Base-by-base conservation (phyloP, 2,888 invertebrate genomes). In the Plagodis dolabraria region DNA sequence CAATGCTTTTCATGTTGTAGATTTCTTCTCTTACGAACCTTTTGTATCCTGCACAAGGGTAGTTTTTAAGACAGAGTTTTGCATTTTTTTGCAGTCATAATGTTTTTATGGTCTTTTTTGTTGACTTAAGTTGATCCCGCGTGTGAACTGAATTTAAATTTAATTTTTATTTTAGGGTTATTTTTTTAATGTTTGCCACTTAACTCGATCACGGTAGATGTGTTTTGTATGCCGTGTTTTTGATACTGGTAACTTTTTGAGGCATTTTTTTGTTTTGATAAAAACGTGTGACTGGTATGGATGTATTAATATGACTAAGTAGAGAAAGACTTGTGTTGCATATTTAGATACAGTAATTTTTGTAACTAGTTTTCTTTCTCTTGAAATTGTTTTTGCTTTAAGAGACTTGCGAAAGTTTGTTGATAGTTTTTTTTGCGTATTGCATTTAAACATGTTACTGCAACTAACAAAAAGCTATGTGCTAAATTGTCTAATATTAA, bases 151-250 rank as follows among this genome's bases (percentile, higher is more conserved):
- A 77, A 77, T 80, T 71, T 69, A 68, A 75, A 78, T 71, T 71
- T 53, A 63, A 55, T 64, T 73, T 71, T 68, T 57, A 36, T 47
- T 22, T 46, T 34, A 49, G 67, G 70, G 55, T 47, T 40, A 48
- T 69, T 79, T 80, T 80, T 72, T 68, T 65, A 58, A 61, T 75
- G 65, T 76, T 75, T 75, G 72, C 77, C 79, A 82, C 83, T 79
- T 80, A 80, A 79, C 79, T 80, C 69, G 60, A 66, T 78, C 70
- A 80, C 80, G 80, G 79, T 80, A 78, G 76, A 82, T 79, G 71
- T 75, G 74, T 69, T 81, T 75, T 74, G 73, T 73, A 77, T 75
- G 72, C 50, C 51, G 59, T 66, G 76, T 71, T 76, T 80, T 75
- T 73, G 56, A 68, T 70, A 67, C 61, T 65, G 58, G 61, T 63